Evolutionary conservation across 2,113 vertebrate species (phyloP), one percentile per base, ranked within the genome.

Genomic region (Dicerorhinus sumatrensis): DNA sequence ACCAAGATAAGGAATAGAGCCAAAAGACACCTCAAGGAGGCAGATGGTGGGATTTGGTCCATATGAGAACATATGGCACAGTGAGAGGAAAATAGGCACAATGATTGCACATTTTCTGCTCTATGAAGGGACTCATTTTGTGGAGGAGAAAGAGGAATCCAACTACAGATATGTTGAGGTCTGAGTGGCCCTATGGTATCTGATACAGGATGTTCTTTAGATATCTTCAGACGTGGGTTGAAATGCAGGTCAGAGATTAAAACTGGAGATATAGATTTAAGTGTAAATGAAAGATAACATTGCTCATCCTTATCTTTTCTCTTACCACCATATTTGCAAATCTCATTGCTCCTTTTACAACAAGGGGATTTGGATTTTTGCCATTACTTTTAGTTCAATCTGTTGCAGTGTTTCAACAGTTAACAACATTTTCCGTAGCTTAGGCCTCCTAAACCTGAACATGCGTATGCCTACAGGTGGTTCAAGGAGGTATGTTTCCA

Each of bases 171-270:
- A 9, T 77, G 27, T 54, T 31, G 31, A 80, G 20, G 21, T 3
- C 60, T 87, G 54, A 54, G 21, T 69, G n/a, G 4, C 23, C 10
- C 67, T 36, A 7, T 23, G 54, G 17, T 89, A 73, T 73, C 33
- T 46, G 54, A 73, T 17, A 58, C 9, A 39, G 27, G 14, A 46
- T 76, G 4, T 70, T 90, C 48, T 80, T 91, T 51, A 92, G 33
- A 39, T 23, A 31, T 65, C 25, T 94, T 84, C 8, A 85, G 82
- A 76, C n/a, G 31, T 29, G 31, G 16, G 13, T 79, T 92, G 54
- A 91, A 95, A 67, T 83, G 39, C 25, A 95, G n/a, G 73, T 89
- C 60, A 96, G 39, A 82, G 73, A 83, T 96, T 83, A 69, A 1
- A 46, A 51, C 4, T 72, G 12, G 31, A 89, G 25, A 51, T 6